Evolutionary conservation across 2,113 vertebrate genomes (phyloP).

Genomic region (Crotalus viridis): DNA sequence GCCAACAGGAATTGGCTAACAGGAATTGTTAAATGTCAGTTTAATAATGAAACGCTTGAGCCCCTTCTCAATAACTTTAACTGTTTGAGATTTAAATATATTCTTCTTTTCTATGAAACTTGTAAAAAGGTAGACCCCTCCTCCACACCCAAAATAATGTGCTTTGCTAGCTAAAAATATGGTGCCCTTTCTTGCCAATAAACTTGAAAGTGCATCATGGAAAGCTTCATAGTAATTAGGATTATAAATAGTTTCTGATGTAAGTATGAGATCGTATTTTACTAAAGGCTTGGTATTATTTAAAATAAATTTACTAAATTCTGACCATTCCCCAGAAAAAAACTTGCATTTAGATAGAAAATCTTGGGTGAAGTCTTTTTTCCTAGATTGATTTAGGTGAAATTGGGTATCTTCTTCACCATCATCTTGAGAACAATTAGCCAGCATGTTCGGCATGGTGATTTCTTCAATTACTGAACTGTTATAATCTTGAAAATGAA

Average conservation of each 20-base stretch:
- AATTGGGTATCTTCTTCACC: constrained; percentile 24
- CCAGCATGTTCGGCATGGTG: constrained; percentile 82
- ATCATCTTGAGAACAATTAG: constrained; percentile 72
- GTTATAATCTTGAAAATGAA: constrained; percentile 98
- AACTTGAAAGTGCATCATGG: constrained; percentile 76
- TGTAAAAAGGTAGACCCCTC: constrained; percentile 85
- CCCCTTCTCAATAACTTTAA: constrained; percentile 81
- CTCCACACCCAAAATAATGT: constrained; percentile 95
- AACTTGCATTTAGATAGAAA: constrained; percentile 74
- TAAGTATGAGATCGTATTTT: constrained; percentile 89
- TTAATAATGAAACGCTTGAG: constrained; percentile 84
- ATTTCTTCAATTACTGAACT: constrained; percentile 88
- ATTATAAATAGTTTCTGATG: constrained; percentile 95
- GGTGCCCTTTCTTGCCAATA: constrained; percentile 74
- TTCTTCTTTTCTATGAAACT: constrained; percentile 77
- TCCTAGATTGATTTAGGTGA: constrained; percentile 61
- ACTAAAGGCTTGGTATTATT: constrained; percentile 57
- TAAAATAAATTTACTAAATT: constrained; percentile 76
- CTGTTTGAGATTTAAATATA: constrained; percentile 71
- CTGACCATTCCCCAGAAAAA: constrained; percentile 91
- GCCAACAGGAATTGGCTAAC: constrained; percentile 33
- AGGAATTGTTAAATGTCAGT: constrained; percentile 75
- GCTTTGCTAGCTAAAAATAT: constrained; percentile 90
- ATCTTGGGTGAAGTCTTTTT: constrained; percentile 37
- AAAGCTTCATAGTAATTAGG: constrained; percentile 80